Percentiles rank a stretch among this genome's conserved stretches.
Conservation (phyloP, 2,888 invertebrate genomes). For the Pollenia angustigena region DNA sequence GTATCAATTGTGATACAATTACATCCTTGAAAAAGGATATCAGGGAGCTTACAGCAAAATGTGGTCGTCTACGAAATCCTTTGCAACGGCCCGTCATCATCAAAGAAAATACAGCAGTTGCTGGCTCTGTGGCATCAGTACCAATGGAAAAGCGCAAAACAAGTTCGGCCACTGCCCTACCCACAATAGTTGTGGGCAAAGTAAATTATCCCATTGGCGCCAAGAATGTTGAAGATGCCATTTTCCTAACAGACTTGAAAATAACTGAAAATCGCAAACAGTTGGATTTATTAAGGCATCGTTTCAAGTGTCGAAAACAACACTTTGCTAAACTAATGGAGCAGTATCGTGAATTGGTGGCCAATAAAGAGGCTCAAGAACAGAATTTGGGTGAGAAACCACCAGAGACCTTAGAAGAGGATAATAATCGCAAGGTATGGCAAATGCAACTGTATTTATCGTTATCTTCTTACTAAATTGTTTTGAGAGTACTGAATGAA, state of each 20-base stretch:
- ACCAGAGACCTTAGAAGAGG: constrained; percentile 84
- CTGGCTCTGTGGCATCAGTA: constrained; percentile 67
- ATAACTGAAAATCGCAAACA: constrained; percentile 89
- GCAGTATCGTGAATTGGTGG: constrained; percentile 87
- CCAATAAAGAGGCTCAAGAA: constrained; percentile 85
- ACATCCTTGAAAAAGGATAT: constrained; percentile 90
- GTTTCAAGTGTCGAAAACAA: constrained; percentile 87
- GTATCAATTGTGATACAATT: constrained; percentile 89
- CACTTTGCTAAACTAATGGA: constrained; percentile 86
- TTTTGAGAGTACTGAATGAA: background rate
- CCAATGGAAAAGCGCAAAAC: constrained; percentile 63
- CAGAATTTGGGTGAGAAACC: constrained; percentile 82
- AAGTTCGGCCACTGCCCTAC: constrained; percentile 74
- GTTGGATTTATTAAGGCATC: constrained; percentile 89
- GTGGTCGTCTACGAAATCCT: constrained; percentile 83
- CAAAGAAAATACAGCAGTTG: constrained; percentile 78
- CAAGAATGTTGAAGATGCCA: constrained; percentile 85
- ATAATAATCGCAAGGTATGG: constrained; percentile 88
- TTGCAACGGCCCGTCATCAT: constrained; percentile 80
- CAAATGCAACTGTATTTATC: background rate
- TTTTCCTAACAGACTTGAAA: constrained; percentile 87
- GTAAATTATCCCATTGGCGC: constrained; percentile 84
- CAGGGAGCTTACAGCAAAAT: constrained; percentile 86
- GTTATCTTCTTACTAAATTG: background rate
- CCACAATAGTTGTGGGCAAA: constrained; percentile 81